A percentile compares a stretch with the other conserved stretches of the same genome.
Evolutionary conservation across 2,888 invertebrate species (phyloP).

Genomic region (Icerya purchasi): DNA sequence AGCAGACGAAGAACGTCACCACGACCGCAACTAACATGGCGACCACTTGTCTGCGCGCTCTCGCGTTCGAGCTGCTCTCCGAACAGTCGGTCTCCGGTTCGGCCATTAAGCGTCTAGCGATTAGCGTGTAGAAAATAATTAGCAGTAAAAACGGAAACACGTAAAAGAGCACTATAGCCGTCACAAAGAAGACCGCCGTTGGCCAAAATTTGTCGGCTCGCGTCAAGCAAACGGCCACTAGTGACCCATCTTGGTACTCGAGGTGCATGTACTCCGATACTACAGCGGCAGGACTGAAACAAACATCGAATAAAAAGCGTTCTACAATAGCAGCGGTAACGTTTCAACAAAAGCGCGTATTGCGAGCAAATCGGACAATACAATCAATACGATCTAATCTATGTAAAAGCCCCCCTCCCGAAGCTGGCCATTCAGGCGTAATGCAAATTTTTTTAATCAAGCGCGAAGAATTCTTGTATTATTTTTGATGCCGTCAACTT

Average conservation of each 20-base stretch:
- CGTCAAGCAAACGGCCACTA: conserved; percentile 44
- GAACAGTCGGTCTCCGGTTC: conserved; percentile 25
- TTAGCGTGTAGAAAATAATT: conserved; percentile 57
- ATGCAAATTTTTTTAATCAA: too few species aligned
- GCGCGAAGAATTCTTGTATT: too few species aligned
- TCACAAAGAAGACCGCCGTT: conserved; percentile 53
- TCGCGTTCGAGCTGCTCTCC: conserved; percentile 33
- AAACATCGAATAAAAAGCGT: conserved; percentile 1
- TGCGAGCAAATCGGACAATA: neutral
- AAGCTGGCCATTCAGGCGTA: too few species aligned
- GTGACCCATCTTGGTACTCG: conserved; percentile 44
- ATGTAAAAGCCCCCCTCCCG: too few species aligned
- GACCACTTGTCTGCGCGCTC: conserved; percentile 62
- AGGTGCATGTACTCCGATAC: conserved; percentile 45
- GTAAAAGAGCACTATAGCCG: conserved; percentile 54
- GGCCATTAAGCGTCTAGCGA: conserved; percentile 60
- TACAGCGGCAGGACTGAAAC: conserved; percentile 39
- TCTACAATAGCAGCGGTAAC: conserved; percentile 2
- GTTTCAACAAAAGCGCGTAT: neutral
- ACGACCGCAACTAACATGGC: conserved; percentile 72
- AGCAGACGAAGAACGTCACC: conserved; percentile 65
- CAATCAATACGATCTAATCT: too few species aligned
- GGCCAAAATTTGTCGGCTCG: conserved; percentile 55
- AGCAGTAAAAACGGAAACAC: conserved; percentile 57
- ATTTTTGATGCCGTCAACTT: too few species aligned